Base-by-base conservation (phyloP, 2,113 vertebrate genomes). In the Casuarius casuarius region DNA sequence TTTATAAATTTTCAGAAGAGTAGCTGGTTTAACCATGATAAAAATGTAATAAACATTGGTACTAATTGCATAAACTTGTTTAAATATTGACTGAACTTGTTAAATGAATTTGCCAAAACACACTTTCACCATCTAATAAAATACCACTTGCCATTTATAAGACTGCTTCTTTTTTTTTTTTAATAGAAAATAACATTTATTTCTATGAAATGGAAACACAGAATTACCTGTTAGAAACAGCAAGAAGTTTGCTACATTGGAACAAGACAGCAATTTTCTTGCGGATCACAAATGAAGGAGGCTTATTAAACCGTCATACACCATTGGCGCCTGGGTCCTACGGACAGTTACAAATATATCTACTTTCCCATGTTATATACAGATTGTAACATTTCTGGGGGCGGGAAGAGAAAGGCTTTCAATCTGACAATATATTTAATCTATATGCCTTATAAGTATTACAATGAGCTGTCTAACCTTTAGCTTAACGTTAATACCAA, bases 111-210 rank as follows among this genome's bases (percentile, higher is more conserved):
- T 87, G 56, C 63, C 79, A 75, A 83, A 82, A 77, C 84, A 87
- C 76, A 84, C 52, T 84, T 87, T 56, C 90, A 72, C 74, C 7
- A 1, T 28, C 67, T 92, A 82, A 79, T 92, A 92, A 96, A 97
- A 95, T 95, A 95, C n/a, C 79, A 95, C 83, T 94, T 89, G 68
- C 49, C 94, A 96, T 82, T 92, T 75, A 67, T 86, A 95, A 91
- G 94, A 91, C 44, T 8, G 6, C 28, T 31, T 28, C 28, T 54
- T 63, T 75, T 85, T 77, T 63, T 15, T 90, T 97, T 97, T 97
- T 97, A 97, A 97, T 97, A 97, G 98, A 99, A 99, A 99, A 99
- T 99, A 99, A 99, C 99, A 99, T 99, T 99, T 99, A 99, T 99
- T 99, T 99, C 98, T 99, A 98, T 97, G 98, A 98, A 98, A 98